A percentile compares a stretch with the other conserved stretches of the same genome.
phyloP scores from a whole-genome alignment of 2,113 vertebrate species.

The Ramphastos sulfuratus region DNA sequence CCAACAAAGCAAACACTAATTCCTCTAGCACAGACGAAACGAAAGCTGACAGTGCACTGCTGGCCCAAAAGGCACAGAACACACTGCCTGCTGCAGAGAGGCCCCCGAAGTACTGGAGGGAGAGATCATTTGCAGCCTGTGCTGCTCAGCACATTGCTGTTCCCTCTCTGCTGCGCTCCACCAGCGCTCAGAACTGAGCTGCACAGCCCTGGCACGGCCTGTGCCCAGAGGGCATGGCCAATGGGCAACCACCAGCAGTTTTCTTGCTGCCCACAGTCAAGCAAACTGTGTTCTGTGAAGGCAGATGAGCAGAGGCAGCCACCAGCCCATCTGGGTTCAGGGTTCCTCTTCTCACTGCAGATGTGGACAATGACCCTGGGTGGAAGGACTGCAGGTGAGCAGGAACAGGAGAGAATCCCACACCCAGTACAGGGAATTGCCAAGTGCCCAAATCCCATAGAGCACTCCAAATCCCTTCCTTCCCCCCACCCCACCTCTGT shows the following conservation, averaged over 20 bases:
- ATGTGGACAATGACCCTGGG: background rate
- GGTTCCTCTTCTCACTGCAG: background rate
- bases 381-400: background rate
- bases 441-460: background rate
- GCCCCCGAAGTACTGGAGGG: background rate
- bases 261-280: background rate
- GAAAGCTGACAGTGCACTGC: background rate
- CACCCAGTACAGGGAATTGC: rapidly evolving
- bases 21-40: background rate
- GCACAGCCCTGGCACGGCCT: background rate
- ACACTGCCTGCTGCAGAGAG: background rate
- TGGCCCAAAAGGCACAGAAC: background rate
- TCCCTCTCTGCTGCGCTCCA: background rate
- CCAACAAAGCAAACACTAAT: background rate
- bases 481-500: too few species aligned
- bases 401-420: background rate
- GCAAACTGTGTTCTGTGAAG: background rate
- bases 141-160: background rate
- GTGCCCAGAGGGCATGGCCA: background rate
- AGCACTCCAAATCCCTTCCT: too few species aligned
- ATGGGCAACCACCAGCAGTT: background rate
- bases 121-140: background rate
- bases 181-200: background rate
- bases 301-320: background rate
- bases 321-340: background rate